phyloP scores from a whole-genome alignment of 2,113 vertebrate genomes.

The Ptychochromis oligacanthus region DNA sequence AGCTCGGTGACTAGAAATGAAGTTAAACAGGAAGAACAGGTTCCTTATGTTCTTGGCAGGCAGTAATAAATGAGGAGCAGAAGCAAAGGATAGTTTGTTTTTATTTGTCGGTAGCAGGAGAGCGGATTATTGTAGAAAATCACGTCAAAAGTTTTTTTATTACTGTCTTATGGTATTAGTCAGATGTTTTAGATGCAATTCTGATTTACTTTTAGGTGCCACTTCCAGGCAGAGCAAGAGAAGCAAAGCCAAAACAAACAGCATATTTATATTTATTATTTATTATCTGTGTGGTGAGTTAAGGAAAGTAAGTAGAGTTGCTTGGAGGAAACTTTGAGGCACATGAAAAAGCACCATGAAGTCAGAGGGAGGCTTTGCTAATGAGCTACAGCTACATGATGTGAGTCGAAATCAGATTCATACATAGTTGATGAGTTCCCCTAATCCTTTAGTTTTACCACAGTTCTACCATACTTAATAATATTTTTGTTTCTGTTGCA shows the following conservation, averaged over 20 bases:
- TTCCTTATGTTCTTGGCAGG: slow-evolving; percentile 21
- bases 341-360: background rate
- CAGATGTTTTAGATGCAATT: background rate
- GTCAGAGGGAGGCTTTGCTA: slow-evolving; percentile 25
- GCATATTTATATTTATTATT: background rate
- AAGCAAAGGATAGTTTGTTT: background rate
- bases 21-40: slow-evolving; percentile 57
- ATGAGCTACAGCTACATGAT: slow-evolving; percentile 30
- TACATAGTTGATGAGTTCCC: slow-evolving; percentile 6
- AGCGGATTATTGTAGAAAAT: background rate
- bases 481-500: background rate
- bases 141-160: background rate
- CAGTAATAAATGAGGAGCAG: background rate
- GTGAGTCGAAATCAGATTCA: background rate
- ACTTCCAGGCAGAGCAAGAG: background rate
- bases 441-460: slow-evolving; percentile 13
- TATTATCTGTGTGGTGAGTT: background rate
- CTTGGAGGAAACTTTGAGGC: slow-evolving; percentile 8
- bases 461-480: background rate
- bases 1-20: slow-evolving; percentile 27
- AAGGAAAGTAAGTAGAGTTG: background rate
- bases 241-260: background rate
- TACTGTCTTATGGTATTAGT: background rate
- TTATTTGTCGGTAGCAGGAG: background rate
- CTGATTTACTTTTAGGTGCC: background rate